phyloP scores from a whole-genome alignment of 2,888 invertebrate genomes.

The Linyphia triangularis region DNA sequence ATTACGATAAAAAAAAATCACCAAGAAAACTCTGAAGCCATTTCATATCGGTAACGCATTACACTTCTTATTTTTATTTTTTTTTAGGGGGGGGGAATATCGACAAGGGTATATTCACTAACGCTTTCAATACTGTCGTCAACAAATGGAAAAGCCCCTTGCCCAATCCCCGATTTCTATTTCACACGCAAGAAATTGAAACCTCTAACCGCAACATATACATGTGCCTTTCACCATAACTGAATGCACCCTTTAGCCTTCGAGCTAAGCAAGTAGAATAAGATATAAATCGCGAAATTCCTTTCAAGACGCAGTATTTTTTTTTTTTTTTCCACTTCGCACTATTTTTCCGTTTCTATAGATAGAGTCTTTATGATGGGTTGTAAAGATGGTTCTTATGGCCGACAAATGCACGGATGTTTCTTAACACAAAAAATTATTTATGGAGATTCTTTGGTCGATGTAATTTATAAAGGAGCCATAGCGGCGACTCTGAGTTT shows the following conservation, averaged over 20 bases:
- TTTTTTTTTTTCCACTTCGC: not conserved
- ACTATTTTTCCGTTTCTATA: not conserved
- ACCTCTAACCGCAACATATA: not conserved
- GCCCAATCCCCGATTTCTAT: not conserved
- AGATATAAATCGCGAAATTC: slow-evolving; percentile 1
- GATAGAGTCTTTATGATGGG: slow-evolving; percentile 4
- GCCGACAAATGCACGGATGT: not conserved
- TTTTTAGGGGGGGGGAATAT: too few relatives aligned
- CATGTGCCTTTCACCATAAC: not conserved
- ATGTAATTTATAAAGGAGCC: not conserved
- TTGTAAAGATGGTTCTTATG: slow-evolving; percentile 1
- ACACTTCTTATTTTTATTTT: not conserved
- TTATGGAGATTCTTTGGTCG: slow-evolving; percentile 7
- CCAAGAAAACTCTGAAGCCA: not conserved
- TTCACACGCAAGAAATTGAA: not conserved
- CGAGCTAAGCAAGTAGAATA: slow-evolving; percentile 15
- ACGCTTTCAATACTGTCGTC: not conserved
- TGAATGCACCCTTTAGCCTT: slow-evolving; percentile 9
- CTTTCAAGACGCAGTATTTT: not conserved
- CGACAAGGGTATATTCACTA: not conserved
- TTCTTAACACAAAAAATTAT: slow-evolving; percentile 8
- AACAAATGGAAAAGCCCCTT: not conserved
- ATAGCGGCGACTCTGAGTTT: too few relatives aligned
- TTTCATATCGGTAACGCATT: not conserved
- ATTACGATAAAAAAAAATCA: too few relatives aligned